Conservation (phyloP, 1,140 invertebrate genomes). For the Drosophila nigromelanica region DNA sequence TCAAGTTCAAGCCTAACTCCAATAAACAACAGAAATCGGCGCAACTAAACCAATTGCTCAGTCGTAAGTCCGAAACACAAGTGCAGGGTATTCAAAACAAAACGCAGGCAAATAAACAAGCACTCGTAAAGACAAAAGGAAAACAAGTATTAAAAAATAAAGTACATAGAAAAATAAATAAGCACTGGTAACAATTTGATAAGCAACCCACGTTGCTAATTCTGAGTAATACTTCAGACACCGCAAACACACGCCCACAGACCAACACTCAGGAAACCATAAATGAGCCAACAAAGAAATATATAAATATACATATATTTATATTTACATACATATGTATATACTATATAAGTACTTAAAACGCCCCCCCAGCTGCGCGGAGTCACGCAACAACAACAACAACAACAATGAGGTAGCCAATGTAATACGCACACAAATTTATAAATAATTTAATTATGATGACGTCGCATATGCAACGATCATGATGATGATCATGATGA, state of each 20-base stretch:
- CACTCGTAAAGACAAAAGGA: background rate
- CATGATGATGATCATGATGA: constrained; percentile 8
- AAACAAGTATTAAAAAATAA: background rate
- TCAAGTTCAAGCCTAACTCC: no score
- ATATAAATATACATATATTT: background rate
- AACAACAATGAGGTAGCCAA: no score
- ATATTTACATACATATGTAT: background rate
- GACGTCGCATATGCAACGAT: constrained; percentile 8
- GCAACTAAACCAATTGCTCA: no score
- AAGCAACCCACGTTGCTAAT: constrained; percentile 39
- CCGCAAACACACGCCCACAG: constrained; percentile 1
- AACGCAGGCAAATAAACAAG: background rate
- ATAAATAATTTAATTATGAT: constrained; percentile 28
- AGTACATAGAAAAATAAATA: constrained; percentile 22
- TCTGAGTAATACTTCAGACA: constrained; percentile 35
- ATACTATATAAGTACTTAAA: constrained; percentile 8
- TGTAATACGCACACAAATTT: constrained; percentile 18
- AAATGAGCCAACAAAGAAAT: constrained; percentile 8
- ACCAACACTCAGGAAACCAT: background rate
- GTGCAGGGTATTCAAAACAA: constrained; percentile 14
- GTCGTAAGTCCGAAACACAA: no score
- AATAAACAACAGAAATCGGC: no score
- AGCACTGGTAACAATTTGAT: constrained; percentile 43
- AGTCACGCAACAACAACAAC: constrained; percentile 14
- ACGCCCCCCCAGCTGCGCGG: constrained; percentile 22